A percentile compares a stretch with the other conserved stretches of the same genome.
Conservation (phyloP, 1,140 invertebrate genomes). For the Apis florea region DNA sequence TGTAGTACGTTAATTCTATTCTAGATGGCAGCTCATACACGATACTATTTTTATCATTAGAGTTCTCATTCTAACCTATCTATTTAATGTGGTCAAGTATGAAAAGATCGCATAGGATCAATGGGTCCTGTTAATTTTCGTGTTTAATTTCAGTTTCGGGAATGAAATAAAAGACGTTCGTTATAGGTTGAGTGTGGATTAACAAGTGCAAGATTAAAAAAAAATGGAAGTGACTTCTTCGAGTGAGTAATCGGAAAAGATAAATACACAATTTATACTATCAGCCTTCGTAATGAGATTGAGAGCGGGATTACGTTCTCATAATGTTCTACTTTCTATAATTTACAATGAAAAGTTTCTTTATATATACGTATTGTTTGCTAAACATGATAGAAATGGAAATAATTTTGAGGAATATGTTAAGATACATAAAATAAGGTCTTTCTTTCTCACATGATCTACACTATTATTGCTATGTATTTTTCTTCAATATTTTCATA, state of each 20-base stretch:
- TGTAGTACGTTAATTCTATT: background rate
- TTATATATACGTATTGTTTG: background rate
- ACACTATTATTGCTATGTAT: background rate
- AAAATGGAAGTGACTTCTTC: conserved; percentile 69
- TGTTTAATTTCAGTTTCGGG: conserved; percentile 18
- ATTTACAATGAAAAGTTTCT: background rate
- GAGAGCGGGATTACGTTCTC: background rate
- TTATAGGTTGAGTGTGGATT: conserved; percentile 20
- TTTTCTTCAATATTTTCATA: background rate
- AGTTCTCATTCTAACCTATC: conserved; percentile 21
- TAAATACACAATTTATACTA: conserved; percentile 8
- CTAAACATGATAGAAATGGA: background rate
- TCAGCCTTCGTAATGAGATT: background rate
- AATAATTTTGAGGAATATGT: background rate
- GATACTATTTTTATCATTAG: background rate
- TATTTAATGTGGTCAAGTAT: conserved; percentile 9
- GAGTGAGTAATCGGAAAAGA: conserved; percentile 58
- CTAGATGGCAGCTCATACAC: background rate
- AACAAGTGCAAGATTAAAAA: conserved; percentile 24
- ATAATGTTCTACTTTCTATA: background rate
- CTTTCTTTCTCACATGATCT: background rate
- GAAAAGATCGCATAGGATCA: conserved; percentile 5
- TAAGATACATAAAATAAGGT: background rate
- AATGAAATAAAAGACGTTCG: conserved; percentile 26
- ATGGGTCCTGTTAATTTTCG: conserved; percentile 5